Evolutionary conservation across 2,113 vertebrate genomes (phyloP).

Genomic region (Aegithalos caudatus): DNA sequence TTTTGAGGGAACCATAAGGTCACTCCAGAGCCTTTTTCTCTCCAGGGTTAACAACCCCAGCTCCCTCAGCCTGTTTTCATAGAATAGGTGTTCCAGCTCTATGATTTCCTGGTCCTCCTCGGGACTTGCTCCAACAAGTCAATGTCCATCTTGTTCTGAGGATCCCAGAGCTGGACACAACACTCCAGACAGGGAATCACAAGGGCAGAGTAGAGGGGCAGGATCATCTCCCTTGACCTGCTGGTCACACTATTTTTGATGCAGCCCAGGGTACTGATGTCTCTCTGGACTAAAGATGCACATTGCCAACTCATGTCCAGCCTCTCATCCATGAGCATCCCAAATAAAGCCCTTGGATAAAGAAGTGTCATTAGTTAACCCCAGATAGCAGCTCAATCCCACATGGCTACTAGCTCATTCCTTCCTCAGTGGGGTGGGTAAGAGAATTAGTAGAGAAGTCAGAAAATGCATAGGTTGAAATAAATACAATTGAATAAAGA

Average conservation of each 20-base stretch:
- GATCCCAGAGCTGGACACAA: background rate
- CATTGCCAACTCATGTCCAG: background rate
- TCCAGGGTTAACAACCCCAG: background rate
- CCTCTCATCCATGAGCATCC: background rate
- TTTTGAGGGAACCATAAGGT: background rate
- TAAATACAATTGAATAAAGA: background rate
- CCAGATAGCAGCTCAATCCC: background rate
- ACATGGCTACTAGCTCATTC: fast-evolving
- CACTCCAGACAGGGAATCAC: background rate
- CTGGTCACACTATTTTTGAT: background rate
- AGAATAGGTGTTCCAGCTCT: background rate
- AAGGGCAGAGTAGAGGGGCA: background rate
- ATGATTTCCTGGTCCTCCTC: background rate
- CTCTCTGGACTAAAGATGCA: background rate
- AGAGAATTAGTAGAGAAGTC: background rate
- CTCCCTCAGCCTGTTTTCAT: background rate
- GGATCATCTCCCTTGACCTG: background rate
- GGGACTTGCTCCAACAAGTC: background rate
- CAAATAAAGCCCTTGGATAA: background rate
- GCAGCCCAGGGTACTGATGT: background rate
- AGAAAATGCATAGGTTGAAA: background rate
- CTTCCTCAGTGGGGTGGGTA: background rate
- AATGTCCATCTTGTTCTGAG: background rate
- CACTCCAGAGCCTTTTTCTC: background rate
- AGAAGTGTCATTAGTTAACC: background rate